Base-by-base conservation (phyloP, 1,140 invertebrate genomes). In the Sminthurides bifidus region DNA sequence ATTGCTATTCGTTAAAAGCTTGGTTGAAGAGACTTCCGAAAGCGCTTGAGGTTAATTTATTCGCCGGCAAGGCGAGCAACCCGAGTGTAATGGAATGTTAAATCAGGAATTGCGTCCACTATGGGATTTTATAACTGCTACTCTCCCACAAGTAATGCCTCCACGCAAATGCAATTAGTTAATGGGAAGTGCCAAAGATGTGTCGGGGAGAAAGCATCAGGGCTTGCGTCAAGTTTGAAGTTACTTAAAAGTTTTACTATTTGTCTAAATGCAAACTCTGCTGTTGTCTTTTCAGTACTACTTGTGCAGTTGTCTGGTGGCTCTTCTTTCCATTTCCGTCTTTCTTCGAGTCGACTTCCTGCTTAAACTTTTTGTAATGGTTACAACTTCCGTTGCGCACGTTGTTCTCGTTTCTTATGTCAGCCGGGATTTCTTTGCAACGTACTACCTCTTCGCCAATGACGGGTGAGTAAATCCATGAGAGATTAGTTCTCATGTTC, bases 341-440 rank as follows among this genome's bases (percentile, higher is more conserved):
- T 91, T 92, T 71, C 75, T 92, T 4, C 76, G 84, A 45, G 78
- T 88, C 6, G 85, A 83, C 26, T 91, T 88, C 65, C 72, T 91
- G 2, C 70, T 92, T 4, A 94, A 92, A 71, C 68, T 92, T 1
- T 64, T 77, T 15, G 70, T 85, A 41, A 90, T 90, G 85, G 58
- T 81, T 12, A n/a, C 79, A 3, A 81, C 83, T 1, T 69, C 83
- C 4, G 64, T 77, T 2, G 67, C 73, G 0, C 84, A 86, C 66
- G 77, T 83, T 55, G 63, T 78, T 0, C 69, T 85, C 38, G 82
- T 79, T 61, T 74, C 75, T 3, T 76, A 75, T 15, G 71, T 79
- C 37, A 74, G 78, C 23, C 27, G 35, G 33, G 65, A 63, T 52
- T 71, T 82, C 15, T 83, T 81, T 66, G 68, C 69, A 17, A 63